Evolutionary conservation across 2,888 invertebrate species (phyloP).

Genomic region (Torymus tubicola): DNA sequence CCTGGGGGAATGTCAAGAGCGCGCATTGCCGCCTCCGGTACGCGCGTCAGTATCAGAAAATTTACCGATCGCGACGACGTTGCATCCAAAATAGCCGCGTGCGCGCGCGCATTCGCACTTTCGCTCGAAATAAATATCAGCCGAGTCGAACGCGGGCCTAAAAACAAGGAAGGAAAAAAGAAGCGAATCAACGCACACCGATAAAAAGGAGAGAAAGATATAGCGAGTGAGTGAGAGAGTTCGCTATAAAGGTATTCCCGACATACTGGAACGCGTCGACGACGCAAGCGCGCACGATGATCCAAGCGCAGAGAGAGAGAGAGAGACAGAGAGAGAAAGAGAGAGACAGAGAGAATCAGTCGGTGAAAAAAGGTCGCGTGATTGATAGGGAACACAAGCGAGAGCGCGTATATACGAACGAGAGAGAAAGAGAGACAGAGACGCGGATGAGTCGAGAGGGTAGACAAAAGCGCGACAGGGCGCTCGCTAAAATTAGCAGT

Average conservation of each 20-base stretch:
- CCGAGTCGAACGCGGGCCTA: neutral
- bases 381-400: constrained; percentile 33
- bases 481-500: constrained; percentile 72
- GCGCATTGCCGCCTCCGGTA: neutral
- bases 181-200: neutral
- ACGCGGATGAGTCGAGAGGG: constrained; percentile 60
- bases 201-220: constrained; percentile 2
- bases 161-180: neutral
- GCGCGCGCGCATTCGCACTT: constrained; percentile 59
- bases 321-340: neutral
- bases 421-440: constrained; percentile 24
- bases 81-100: constrained; percentile 72
- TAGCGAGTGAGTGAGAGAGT: constrained; percentile 43
- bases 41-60: constrained; percentile 31
- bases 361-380: constrained; percentile 7
- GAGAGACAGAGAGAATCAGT: too few species aligned
- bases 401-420: constrained; percentile 1
- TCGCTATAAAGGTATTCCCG: constrained; percentile 60
- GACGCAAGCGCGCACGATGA: constrained; percentile 26
- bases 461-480: constrained; percentile 72
- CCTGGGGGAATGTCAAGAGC: constrained; percentile 4
- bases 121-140: constrained; percentile 65
- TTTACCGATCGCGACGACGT: constrained; percentile 57
- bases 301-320: constrained; percentile 32
- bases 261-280: constrained; percentile 53